Evolutionary conservation across 2,888 invertebrate genomes (phyloP).

Genomic region (Chrysolina oricalcia): DNA sequence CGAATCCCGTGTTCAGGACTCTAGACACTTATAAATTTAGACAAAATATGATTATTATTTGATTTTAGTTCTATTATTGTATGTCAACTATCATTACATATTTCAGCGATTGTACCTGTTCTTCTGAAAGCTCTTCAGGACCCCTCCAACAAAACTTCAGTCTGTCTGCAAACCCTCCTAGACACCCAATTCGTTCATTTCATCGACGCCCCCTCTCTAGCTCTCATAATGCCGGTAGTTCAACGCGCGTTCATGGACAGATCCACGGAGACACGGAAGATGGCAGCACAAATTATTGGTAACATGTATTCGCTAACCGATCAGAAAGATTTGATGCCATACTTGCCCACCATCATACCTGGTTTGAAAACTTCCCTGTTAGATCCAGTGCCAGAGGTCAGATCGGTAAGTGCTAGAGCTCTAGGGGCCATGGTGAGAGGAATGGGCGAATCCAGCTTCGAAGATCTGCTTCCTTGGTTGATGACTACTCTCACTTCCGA

Average conservation of each 20-base stretch:
- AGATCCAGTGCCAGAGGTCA: slow-evolving; percentile 98
- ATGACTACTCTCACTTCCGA: slow-evolving; percentile 98
- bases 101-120: slow-evolving; percentile 86
- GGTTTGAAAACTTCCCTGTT: slow-evolving; percentile 95
- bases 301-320: slow-evolving; percentile 99
- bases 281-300: slow-evolving; percentile 99
- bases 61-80: too few species aligned
- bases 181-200: slow-evolving; percentile 99
- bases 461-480: slow-evolving; percentile 97
- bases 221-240: slow-evolving; percentile 99
- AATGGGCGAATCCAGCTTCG: slow-evolving; percentile 97
- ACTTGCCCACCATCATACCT: slow-evolving; percentile 96
- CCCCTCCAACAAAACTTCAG: slow-evolving; percentile 95
- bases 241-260: slow-evolving; percentile 98
- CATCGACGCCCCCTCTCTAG: slow-evolving; percentile 98
- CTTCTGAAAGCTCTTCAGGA: slow-evolving; percentile 94
- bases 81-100: slow-evolving; percentile 33
- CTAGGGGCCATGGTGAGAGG: slow-evolving; percentile 98
- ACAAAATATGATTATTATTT: too few species aligned
- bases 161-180: slow-evolving; percentile 93
- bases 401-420: slow-evolving; percentile 96
- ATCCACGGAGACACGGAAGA: slow-evolving; percentile 97
- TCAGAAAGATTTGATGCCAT: slow-evolving; percentile 97
- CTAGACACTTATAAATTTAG: too few species aligned
- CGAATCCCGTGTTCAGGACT: too few species aligned